Evolutionary conservation across 2,113 vertebrate species (phyloP).

Genomic region (Podarcis muralis): DNA sequence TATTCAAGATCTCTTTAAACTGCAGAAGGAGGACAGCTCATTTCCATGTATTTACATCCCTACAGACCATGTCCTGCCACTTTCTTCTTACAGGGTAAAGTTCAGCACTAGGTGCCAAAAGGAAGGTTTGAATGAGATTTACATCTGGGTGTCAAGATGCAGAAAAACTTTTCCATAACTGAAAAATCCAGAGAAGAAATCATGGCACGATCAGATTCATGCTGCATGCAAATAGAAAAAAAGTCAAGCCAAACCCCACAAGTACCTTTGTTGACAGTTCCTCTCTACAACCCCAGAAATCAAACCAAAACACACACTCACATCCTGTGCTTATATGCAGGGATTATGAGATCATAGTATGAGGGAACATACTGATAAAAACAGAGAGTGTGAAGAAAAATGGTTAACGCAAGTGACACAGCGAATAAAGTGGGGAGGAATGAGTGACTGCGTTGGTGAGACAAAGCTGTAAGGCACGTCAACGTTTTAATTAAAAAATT

Average conservation of each 20-base stretch:
- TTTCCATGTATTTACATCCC: slow-evolving; percentile 25
- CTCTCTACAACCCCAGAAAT: slow-evolving; percentile 42
- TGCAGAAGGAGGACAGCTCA: neutral
- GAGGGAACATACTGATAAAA: slow-evolving; percentile 29
- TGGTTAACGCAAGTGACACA: slow-evolving; percentile 60
- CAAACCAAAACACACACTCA: neutral
- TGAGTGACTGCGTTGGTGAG: slow-evolving; percentile 51
- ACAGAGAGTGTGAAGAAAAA: slow-evolving; percentile 23
- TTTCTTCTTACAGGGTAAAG: slow-evolving; percentile 27
- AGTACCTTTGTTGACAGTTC: slow-evolving; percentile 48
- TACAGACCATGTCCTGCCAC: slow-evolving; percentile 13
- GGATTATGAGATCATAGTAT: neutral
- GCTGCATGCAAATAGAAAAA: slow-evolving; percentile 34
- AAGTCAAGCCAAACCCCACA: neutral
- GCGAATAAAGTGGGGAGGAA: slow-evolving; percentile 61
- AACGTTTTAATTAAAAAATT: slow-evolving; percentile 71
- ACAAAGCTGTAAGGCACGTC: slow-evolving; percentile 64
- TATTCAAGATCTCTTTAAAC: slow-evolving; percentile 19
- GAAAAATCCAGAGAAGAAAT: slow-evolving; percentile 47
- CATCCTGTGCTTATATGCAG: neutral
- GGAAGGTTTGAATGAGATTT: slow-evolving; percentile 22
- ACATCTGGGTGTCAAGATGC: slow-evolving; percentile 9
- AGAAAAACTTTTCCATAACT: slow-evolving; percentile 19
- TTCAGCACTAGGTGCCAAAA: slow-evolving; percentile 9
- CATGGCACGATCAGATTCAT: slow-evolving; percentile 19